Base-by-base conservation (phyloP, 2,113 vertebrate genomes). In the Pholis gunnellus region DNA sequence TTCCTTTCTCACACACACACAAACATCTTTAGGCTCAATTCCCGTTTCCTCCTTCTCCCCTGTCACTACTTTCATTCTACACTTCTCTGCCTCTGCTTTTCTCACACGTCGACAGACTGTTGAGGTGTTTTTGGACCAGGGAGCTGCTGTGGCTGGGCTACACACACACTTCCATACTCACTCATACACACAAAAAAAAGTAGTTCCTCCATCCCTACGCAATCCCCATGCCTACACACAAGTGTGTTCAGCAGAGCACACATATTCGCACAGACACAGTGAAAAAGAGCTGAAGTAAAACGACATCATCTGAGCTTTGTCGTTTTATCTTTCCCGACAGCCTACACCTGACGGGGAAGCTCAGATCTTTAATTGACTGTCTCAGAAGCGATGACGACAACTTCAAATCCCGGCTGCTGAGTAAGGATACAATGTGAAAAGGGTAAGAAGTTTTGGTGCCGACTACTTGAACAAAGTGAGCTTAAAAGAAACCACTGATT, bases 361-460 rank as follows among this genome's bases (percentile, higher is more conserved):
- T 88, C 74, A 84, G 82, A 90, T 88, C 86, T 92, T 87, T 92
- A 89, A 92, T 85, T 88, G 89, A 90, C 76, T 85, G 85, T 61
- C 82, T 92, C 78, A 22, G 83, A 77, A 70, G 63, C 13, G 20
- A 70, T 38, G 78, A 72, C 44, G 78, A 78, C 54, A 60, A 79
- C 79, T 72, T 86, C 31, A 89, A 92, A 90, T 77, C 72, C 80
- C n/a, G 0, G n/a, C 73, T 81, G 67, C 88, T 79, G 20, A 20
- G 27, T 40, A 27, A 65, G 46, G 52, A 81, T 25, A 65, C 22
- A 29, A 64, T 0, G 27, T 11, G 42, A 68, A 69, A 69, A 44
- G 66, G 13, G 52, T 7, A 18, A 13, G 44, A 59, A 8, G 64
- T 80, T 11, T 72, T 50, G 34, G 27, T 56, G 29, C 40, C 2